phyloP scores from a whole-genome alignment of 1,140 invertebrate genomes.

The Drosophila truncata region DNA sequence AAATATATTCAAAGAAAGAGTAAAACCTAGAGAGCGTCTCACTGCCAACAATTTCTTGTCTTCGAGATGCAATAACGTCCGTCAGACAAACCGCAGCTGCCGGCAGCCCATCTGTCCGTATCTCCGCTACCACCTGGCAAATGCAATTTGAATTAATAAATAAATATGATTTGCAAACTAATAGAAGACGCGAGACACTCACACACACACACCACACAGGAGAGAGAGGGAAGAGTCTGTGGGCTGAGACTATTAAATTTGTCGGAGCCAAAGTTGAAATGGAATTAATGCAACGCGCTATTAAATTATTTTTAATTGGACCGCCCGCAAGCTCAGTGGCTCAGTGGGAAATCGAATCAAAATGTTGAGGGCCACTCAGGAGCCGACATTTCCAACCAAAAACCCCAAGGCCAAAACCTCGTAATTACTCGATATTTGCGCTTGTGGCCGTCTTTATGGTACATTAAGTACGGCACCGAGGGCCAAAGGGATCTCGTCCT shows the following conservation, averaged over 20 bases:
- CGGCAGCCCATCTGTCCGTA: neutral
- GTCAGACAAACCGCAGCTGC: constrained; percentile 18
- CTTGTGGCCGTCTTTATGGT: constrained; percentile 45
- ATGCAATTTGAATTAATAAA: constrained; percentile 80
- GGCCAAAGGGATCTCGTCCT: constrained; percentile 14
- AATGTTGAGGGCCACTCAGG: constrained; percentile 41
- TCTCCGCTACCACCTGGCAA: constrained; percentile 36
- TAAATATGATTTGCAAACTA: constrained; percentile 75
- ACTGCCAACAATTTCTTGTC: neutral
- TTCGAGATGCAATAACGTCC: constrained; percentile 34
- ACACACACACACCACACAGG: constrained; percentile 1
- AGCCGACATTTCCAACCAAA: constrained; percentile 19
- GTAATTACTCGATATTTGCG: constrained; percentile 62
- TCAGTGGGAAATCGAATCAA: constrained; percentile 67
- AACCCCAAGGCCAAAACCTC: constrained; percentile 45
- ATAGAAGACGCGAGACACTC: constrained; percentile 38
- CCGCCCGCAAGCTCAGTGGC: constrained; percentile 37
- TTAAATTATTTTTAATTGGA: constrained; percentile 79
- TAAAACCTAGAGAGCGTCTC: neutral
- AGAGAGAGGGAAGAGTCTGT: neutral
- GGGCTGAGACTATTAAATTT: constrained; percentile 54
- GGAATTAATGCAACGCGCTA: constrained; percentile 64
- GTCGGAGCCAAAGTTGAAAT: constrained; percentile 53
- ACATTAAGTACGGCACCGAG: constrained; percentile 27
- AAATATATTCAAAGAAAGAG: neutral